Percentiles rank a stretch among this genome's conserved stretches.
Conservation (phyloP, 2,888 invertebrate species). For the Drosophila sordidula region DNA sequence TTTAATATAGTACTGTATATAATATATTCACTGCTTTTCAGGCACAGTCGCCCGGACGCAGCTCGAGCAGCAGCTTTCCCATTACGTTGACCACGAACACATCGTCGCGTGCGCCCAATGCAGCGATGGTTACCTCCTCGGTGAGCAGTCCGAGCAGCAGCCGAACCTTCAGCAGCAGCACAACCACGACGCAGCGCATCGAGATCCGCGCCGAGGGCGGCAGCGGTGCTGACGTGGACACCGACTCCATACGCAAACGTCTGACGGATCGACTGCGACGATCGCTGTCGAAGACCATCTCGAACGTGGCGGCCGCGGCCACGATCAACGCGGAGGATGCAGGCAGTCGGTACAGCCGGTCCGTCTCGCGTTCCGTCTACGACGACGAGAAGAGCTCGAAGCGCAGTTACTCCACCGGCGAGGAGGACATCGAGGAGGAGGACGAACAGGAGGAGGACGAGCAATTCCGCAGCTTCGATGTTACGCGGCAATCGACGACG, state of each 20-base stretch:
- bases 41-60: slow-evolving; percentile 48
- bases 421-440: slow-evolving; percentile 58
- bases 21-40: slow-evolving; percentile 1
- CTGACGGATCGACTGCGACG: slow-evolving; percentile 82
- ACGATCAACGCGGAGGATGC: slow-evolving; percentile 62
- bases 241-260: slow-evolving; percentile 79
- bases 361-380: slow-evolving; percentile 81
- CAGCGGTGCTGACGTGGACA: slow-evolving; percentile 57
- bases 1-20: too few relatives aligned
- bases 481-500: slow-evolving; percentile 44
- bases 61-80: slow-evolving; percentile 63
- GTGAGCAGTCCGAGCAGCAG: slow-evolving; percentile 72
- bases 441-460: slow-evolving; percentile 57
- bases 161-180: slow-evolving; percentile 69
- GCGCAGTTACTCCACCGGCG: slow-evolving; percentile 76
- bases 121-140: slow-evolving; percentile 65
- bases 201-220: slow-evolving; percentile 76
- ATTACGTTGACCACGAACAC: slow-evolving; percentile 77
- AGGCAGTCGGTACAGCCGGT: slow-evolving; percentile 78
- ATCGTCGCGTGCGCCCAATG: slow-evolving; percentile 57
- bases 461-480: slow-evolving; percentile 76
- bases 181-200: slow-evolving; percentile 77
- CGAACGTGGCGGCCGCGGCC: slow-evolving; percentile 59
- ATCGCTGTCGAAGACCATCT: slow-evolving; percentile 82
- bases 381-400: slow-evolving; percentile 83